These are phyloP conservation scores for Panzeria rudis DNA, from an alignment of 2,888 invertebrate genomes.

Conservation along the genomic window DNA sequence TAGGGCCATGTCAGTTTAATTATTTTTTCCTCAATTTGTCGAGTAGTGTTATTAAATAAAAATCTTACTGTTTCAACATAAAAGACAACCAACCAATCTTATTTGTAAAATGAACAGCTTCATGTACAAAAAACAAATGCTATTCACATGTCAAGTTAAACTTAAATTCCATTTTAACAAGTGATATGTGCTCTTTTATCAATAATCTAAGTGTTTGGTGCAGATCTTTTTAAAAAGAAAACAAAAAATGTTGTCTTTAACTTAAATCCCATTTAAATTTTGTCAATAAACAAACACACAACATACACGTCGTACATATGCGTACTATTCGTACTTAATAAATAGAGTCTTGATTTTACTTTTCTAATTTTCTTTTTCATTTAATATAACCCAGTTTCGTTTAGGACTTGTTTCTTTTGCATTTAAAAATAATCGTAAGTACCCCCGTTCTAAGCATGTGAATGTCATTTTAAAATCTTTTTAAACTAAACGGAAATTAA, in stretches of 20 bases:
- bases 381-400: constrained; percentile 51
- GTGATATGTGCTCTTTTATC: constrained; percentile 10
- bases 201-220: constrained; percentile 8
- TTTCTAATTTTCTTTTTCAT: constrained; percentile 40
- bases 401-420: constrained; percentile 27
- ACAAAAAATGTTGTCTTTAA: background rate
- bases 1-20: too few relatives aligned
- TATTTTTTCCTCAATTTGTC: too few relatives aligned
- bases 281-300: background rate
- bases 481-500: constrained; percentile 71
- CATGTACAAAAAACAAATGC: background rate
- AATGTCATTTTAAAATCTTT: constrained; percentile 68
- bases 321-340: background rate
- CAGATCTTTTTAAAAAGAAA: background rate
- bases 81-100: background rate
- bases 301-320: background rate
- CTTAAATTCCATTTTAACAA: background rate
- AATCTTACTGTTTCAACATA: too few relatives aligned
- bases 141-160: constrained; percentile 20
- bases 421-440: constrained; percentile 34
- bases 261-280: constrained; percentile 9
- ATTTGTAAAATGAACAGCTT: constrained; percentile 8
- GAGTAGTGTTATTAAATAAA: too few relatives aligned
- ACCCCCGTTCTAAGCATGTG: constrained; percentile 27
- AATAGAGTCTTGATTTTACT: constrained; percentile 7